Base-by-base conservation (phyloP, 2,888 invertebrate genomes). In the Ptilodon capucinus region DNA sequence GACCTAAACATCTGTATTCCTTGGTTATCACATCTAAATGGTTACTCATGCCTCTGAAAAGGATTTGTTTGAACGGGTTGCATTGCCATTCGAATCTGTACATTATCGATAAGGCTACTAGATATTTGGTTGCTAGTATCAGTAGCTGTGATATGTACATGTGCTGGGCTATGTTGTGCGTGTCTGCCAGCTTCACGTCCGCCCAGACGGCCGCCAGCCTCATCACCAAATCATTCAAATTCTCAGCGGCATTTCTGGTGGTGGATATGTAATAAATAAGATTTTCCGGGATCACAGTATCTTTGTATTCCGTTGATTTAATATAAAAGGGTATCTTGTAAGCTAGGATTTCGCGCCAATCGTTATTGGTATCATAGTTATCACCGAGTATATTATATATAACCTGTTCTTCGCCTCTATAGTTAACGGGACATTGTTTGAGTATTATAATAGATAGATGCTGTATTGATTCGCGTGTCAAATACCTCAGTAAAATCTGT, bases 91-190 rank as follows among this genome's bases (percentile, higher is more conserved):
- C 51, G 4, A 67, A 57, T 13, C 82, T 71, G 0, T 57, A 69
- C 64, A 64, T 72, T 60, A 72, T 71, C 13, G 80, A 81, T 32
- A 85, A 64, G 0, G 74, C 66, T 11, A 83, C 82, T 43, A 92
- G 74, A 59, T 91, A 92, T 60, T 92, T 93, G 0, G 92, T 81
- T 0, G 92, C 84, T 13, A 93, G 65, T 11, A 96, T 77, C 0
- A 96, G 86, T 19, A 95, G 68, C 74, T 95, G 94, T 0, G 95
- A 93, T 2, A 96, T 84, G 57, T 93, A 95, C 56, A 95, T 82
- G 64, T 96, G 96, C 58, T 96, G 95, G 30, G 93, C 92, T 7
- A 94, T 77, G 47, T 94, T 93, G 0, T 94, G 92, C 13, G 94
- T 93, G 42, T 92, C 92, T 8, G 94, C 75, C 0, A 93, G 86